phyloP scores from a whole-genome alignment of 2,888 invertebrate species.

The Drosophila dives region DNA sequence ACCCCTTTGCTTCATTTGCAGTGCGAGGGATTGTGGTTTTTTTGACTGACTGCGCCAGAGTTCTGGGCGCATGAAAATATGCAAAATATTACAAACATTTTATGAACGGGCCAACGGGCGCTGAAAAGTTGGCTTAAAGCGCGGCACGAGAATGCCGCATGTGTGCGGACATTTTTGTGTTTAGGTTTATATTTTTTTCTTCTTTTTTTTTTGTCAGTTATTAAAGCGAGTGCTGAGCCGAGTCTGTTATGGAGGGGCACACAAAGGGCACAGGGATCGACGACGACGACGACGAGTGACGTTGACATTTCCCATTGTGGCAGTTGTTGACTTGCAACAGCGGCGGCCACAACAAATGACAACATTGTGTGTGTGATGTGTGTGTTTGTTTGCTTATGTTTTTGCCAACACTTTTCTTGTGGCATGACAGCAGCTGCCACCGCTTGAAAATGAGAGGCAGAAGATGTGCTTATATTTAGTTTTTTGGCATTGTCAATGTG shows the following conservation, averaged over 20 bases:
- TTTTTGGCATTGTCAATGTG: conserved; percentile 18
- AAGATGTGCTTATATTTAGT: conserved; percentile 1
- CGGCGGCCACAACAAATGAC: conserved; percentile 29
- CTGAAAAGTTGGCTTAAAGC: conserved; percentile 25
- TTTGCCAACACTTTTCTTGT: conserved; percentile 41
- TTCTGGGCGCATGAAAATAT: conserved; percentile 38
- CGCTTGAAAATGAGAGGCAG: conserved; percentile 1
- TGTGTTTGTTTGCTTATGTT: conserved; percentile 30
- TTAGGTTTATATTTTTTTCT: conserved; percentile 17
- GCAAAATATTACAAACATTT: conserved; percentile 60
- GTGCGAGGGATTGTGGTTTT: conserved; percentile 41
- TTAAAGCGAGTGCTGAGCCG: conserved; percentile 3
- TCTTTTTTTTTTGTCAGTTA: conserved; percentile 28
- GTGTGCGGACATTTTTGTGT: conserved; percentile 56
- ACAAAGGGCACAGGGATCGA: conserved; percentile 6
- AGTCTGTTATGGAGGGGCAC: background rate
- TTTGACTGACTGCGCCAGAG: conserved; percentile 22
- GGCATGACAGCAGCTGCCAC: conserved; percentile 44
- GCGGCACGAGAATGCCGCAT: conserved; percentile 32
- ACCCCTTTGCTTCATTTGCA: background rate
- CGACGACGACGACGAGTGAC: conserved; percentile 33
- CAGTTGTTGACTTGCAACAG: conserved; percentile 46
- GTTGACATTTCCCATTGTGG: conserved; percentile 51
- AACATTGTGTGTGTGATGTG: conserved; percentile 20
- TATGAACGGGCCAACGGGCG: background rate